phyloP scores from a whole-genome alignment of 2,113 vertebrate genomes.

The Scomber scombrus region DNA sequence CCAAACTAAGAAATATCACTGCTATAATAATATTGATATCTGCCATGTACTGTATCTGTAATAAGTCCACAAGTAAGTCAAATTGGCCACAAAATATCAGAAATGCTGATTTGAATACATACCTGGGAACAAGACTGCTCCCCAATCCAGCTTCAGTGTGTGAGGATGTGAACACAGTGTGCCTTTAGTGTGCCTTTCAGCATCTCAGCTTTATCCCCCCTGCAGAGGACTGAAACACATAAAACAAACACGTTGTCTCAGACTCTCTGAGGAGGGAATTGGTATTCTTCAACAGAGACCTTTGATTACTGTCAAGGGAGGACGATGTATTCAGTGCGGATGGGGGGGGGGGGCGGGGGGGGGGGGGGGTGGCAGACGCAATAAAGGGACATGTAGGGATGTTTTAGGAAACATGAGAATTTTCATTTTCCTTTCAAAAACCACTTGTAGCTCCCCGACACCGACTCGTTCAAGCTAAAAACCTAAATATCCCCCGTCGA shows the following conservation, averaged over 20 bases:
- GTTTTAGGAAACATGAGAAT: constrained; percentile 31
- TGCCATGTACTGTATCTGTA: too few relatives aligned
- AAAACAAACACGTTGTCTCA: constrained; percentile 20
- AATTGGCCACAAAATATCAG: neutral
- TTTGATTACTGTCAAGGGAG: constrained; percentile 32
- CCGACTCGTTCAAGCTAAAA: constrained; percentile 21
- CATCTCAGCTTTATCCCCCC: constrained; percentile 1
- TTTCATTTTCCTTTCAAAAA: constrained; percentile 19
- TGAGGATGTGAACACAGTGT: neutral
- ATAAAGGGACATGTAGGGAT: constrained; percentile 1
- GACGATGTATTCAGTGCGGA: neutral
- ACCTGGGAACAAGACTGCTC: neutral
- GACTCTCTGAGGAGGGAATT: constrained; percentile 21
- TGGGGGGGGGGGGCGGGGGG: neutral
- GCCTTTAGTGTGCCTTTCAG: neutral
- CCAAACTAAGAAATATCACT: too few relatives aligned
- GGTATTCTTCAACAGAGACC: constrained; percentile 18
- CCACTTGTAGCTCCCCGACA: constrained; percentile 3
- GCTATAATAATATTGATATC: too few relatives aligned
- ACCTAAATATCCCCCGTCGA: constrained; percentile 3
- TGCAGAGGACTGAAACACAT: constrained; percentile 9
- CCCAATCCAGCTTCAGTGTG: neutral
- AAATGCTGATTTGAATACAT: neutral
- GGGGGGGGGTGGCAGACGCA: constrained; percentile 7
- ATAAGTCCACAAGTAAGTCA: neutral